Base-by-base conservation (phyloP, 2,797 vertebrate species). In the Pangasius sanitwongsei region DNA sequence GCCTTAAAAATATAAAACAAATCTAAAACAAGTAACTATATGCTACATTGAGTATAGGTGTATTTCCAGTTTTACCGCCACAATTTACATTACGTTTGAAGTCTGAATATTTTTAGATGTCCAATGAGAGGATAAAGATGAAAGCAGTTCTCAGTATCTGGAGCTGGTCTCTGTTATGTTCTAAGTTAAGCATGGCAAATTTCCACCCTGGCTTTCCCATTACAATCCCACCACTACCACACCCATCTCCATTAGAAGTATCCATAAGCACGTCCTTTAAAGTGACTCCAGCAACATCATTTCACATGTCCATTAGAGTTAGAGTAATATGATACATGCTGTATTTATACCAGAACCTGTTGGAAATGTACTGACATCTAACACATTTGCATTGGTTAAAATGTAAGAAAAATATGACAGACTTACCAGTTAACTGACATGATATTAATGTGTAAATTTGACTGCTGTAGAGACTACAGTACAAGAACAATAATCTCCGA, bases 391-490 rank as follows among this genome's bases (percentile, higher is more conserved):
- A 44, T 8, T 31, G 6, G 23, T 50, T 23, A 83, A 67, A 13
- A n/a, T n/a, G 1, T 11, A 72, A 4, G 72, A n/a, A 28, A 89
- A 80, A 69, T 23, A 74, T 1, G 67, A n/a, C 63, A 86, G 25
- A 85, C 85, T 89, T 55, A 89, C 80, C 72, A n/a, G 3, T 83
- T 83, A 80, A 74, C 28, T 72, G 92, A 77, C 88, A 92, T 89
- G 44, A 50, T 82, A 37, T 37, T 48, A 83, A 63, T 41, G 28
- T 82, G 18, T 82, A 77, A 83, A 77, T 44, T 12, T 13, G n/a
- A 83, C 59, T 41, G 75, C 37, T 55, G 7, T 12, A 55, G 12
- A 59, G 34, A 34, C 48, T 48, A 84, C 83, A 88, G 44, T 48
- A 84, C 83, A 88, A 53, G 9, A 55, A 84, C 50, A 87, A 85